phyloP scores from a whole-genome alignment of 2,888 invertebrate species.

The Leucophenga montana region DNA sequence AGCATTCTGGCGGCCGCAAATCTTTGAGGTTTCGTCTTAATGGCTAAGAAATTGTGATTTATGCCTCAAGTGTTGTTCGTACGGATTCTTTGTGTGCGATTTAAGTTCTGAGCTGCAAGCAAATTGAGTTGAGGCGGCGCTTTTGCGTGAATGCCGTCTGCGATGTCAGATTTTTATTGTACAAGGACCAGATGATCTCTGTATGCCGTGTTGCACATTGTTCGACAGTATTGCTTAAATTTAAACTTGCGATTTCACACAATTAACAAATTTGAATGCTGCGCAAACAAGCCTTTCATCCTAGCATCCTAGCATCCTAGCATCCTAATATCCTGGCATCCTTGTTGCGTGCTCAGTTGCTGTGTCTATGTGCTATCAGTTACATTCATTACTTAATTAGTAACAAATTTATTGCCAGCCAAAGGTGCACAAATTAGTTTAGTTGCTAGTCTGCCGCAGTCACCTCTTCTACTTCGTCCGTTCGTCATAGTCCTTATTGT shows the following conservation, averaged over 20 bases:
- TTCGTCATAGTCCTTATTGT: neutral
- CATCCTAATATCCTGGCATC: neutral
- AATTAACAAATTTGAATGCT: neutral
- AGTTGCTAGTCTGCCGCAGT: neutral
- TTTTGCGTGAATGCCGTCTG: too few species aligned
- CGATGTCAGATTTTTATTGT: too few species aligned
- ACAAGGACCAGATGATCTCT: neutral
- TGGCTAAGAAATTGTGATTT: conserved; percentile 63
- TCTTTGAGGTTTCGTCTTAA: conserved; percentile 64
- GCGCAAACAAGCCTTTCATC: neutral
- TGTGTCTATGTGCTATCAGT: conserved; percentile 20
- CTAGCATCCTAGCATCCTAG: neutral
- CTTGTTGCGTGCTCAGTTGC: neutral
- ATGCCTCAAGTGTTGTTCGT: conserved; percentile 41
- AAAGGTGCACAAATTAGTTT: conserved; percentile 51
- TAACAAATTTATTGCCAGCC: conserved; percentile 41
- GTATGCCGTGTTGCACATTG: conserved; percentile 41
- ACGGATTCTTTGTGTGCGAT: conserved; percentile 13
- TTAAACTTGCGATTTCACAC: neutral
- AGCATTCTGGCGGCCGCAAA: conserved; percentile 47
- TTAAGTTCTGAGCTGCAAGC: neutral
- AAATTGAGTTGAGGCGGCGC: too few species aligned
- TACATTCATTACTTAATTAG: conserved; percentile 46
- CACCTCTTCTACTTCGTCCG: conserved; percentile 14
- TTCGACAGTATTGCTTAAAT: conserved; percentile 5